These are phyloP conservation scores for Stercorarius parasiticus DNA, from an alignment of 2,113 vertebrate species.

Conservation along the genomic window DNA sequence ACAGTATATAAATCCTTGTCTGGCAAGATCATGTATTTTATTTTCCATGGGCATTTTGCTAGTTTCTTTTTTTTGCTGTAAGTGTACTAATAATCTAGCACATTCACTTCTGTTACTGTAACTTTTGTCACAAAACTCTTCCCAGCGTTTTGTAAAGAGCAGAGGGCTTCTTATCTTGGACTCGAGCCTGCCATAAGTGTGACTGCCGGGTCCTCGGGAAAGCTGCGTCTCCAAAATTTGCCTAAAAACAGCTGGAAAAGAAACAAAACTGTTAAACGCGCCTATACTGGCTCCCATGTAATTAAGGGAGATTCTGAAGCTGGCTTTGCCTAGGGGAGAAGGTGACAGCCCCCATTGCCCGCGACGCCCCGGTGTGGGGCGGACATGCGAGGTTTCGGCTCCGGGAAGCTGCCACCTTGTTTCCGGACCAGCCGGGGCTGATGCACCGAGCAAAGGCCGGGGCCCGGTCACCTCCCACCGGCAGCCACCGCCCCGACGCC, in stretches of 20 bases:
- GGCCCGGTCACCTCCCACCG: too few relatives aligned
- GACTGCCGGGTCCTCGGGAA: too few relatives aligned
- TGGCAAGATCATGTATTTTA: not conserved
- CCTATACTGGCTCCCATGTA: fast-evolving
- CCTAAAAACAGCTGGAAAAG: not conserved
- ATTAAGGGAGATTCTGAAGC: fast-evolving
- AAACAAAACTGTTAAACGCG: too few relatives aligned
- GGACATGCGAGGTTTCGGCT: not conserved
- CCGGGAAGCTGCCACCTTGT: not conserved
- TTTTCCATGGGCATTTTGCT: not conserved
- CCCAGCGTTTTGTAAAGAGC: not conserved
- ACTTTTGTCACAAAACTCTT: too few relatives aligned
- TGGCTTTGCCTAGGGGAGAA: fast-evolving
- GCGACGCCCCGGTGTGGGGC: too few relatives aligned
- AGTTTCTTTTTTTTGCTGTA: not conserved
- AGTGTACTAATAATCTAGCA: not conserved
- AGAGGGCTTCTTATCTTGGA: fast-evolving
- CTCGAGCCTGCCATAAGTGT: fast-evolving
- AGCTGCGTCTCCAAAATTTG: fast-evolving
- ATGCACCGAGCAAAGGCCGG: too few relatives aligned
- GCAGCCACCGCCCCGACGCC: not conserved
- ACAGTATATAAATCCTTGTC: not conserved
- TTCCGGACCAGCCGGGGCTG: not conserved
- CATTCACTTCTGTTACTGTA: not conserved
- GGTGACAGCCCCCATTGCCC: not conserved